Conservation (phyloP, 2,797 vertebrate species). For the Manis pentadactyla region DNA sequence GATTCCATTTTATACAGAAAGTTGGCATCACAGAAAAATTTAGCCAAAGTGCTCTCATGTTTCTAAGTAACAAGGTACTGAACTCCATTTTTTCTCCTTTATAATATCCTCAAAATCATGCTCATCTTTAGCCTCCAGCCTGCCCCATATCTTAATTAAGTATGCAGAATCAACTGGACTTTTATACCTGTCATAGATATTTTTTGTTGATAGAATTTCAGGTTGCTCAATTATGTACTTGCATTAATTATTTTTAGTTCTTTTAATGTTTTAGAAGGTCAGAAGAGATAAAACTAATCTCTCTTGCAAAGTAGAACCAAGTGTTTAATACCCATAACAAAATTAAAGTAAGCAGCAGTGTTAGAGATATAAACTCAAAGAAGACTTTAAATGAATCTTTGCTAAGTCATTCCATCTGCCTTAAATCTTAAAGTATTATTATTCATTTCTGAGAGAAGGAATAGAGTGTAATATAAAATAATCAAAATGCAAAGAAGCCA, state of each 20-base stretch:
- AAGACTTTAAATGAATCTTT: neutral
- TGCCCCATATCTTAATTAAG: neutral
- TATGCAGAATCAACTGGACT: neutral
- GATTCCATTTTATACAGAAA: conserved; percentile 47
- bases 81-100: conserved; percentile 56
- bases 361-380: neutral
- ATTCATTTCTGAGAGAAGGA: neutral
- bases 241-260: neutral
- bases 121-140: neutral
- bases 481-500: neutral
- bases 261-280: neutral
- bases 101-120: neutral
- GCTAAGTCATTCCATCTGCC: neutral
- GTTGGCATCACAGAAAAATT: conserved; percentile 10
- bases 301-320: neutral
- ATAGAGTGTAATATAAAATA: conserved; percentile 6
- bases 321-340: neutral
- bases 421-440: conserved; percentile 2
- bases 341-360: neutral
- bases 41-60: conserved; percentile 58
- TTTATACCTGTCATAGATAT: neutral
- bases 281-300: neutral
- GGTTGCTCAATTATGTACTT: neutral
- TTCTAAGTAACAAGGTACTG: conserved; percentile 75
- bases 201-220: conserved; percentile 57